Conservation (phyloP, 2,888 invertebrate genomes). For the Pycnomerus fuliginosus region DNA sequence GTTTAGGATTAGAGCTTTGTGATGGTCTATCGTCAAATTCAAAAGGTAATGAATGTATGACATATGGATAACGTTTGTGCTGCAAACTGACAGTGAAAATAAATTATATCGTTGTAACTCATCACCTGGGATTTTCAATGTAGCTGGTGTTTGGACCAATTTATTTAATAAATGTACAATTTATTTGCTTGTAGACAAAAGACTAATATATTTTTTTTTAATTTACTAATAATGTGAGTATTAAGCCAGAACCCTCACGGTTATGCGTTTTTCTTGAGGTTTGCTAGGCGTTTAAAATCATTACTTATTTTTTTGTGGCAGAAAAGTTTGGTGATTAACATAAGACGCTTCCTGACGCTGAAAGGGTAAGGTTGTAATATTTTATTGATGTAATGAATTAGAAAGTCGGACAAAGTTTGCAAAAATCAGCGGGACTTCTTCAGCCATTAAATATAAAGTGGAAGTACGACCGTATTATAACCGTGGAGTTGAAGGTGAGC, state of each 20-base stretch:
- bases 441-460: conserved; percentile 33
- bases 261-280: too few species aligned
- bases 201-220: too few species aligned
- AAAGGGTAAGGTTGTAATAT: conserved; percentile 1
- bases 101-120: conserved; percentile 39
- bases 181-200: too few species aligned
- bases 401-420: conserved; percentile 7
- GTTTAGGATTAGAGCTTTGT: conserved; percentile 36
- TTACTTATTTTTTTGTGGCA: too few species aligned
- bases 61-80: conserved; percentile 39
- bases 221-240: too few species aligned
- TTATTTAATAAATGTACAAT: conserved; percentile 18
- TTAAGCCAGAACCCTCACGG: too few species aligned
- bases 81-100: conserved; percentile 37
- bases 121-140: conserved; percentile 34
- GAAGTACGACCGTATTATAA: conserved; percentile 37
- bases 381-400: conserved; percentile 10
- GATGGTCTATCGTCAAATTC: conserved; percentile 44
- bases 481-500: conserved; percentile 36
- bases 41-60: conserved; percentile 44
- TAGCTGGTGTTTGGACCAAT: conserved; percentile 17
- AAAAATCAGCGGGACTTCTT: conserved; percentile 9
- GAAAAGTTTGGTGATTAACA: too few species aligned
- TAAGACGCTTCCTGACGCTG: too few species aligned
- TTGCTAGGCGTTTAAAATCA: too few species aligned